These are phyloP conservation scores for Aelia acuminata DNA, from an alignment of 2,888 invertebrate species.

Conservation along the genomic window DNA sequence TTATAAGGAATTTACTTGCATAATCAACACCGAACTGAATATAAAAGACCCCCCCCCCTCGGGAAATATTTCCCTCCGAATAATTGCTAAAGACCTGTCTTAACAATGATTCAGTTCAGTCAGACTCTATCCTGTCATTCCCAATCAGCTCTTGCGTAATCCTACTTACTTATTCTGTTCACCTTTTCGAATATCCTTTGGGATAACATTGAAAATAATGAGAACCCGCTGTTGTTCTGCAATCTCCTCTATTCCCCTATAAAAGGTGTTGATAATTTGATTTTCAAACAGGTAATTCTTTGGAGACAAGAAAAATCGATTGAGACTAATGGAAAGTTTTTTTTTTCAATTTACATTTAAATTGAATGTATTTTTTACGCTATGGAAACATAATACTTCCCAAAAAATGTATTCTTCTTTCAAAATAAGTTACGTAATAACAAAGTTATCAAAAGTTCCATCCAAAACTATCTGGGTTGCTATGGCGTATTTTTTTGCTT, in stretches of 20 bases:
- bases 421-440: too few relatives aligned
- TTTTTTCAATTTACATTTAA: too few relatives aligned
- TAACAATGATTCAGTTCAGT: background rate
- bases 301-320: too few relatives aligned
- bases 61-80: background rate
- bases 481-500: too few relatives aligned
- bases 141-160: background rate
- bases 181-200: background rate
- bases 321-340: too few relatives aligned
- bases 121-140: background rate
- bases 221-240: background rate
- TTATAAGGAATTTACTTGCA: background rate
- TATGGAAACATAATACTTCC: too few relatives aligned
- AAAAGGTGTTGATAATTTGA: too few relatives aligned
- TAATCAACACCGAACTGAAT: background rate
- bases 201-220: background rate
- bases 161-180: background rate
- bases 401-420: too few relatives aligned
- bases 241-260: background rate
- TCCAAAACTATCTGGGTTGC: too few relatives aligned
- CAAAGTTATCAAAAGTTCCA: too few relatives aligned
- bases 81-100: background rate
- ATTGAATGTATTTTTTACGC: too few relatives aligned
- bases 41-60: background rate
- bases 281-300: too few relatives aligned